phyloP scores from a whole-genome alignment of 2,888 invertebrate genomes.

The Epirrhoe tristata region DNA sequence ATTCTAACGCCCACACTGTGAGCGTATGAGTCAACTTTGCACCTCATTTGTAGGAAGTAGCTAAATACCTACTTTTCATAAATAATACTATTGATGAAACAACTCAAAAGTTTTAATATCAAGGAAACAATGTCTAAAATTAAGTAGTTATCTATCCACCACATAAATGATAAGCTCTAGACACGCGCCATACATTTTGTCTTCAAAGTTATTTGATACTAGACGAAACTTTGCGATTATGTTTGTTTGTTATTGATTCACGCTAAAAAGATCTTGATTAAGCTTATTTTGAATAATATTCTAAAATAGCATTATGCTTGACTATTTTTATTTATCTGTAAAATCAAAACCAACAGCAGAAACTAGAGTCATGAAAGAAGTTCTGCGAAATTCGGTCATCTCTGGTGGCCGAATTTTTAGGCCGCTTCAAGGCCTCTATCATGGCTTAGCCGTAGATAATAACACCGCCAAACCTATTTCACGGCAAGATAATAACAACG shows the following conservation, averaged over 20 bases:
- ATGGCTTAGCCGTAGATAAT: too few relatives aligned
- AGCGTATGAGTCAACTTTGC: constrained; percentile 28
- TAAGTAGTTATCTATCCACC: neutral
- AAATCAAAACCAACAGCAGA: too few relatives aligned
- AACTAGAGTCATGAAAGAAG: too few relatives aligned
- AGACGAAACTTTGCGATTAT: neutral
- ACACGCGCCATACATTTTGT: neutral
- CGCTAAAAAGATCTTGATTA: too few relatives aligned
- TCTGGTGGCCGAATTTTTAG: too few relatives aligned
- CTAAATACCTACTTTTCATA: neutral
- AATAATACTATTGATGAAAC: neutral
- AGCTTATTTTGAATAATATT: too few relatives aligned
- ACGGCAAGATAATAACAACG: too few relatives aligned
- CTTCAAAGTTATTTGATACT: neutral
- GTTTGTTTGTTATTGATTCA: neutral
- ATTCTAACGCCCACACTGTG: constrained; percentile 29
- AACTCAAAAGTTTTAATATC: neutral
- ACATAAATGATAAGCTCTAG: constrained; percentile 8
- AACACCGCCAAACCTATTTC: too few relatives aligned
- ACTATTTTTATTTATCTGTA: too few relatives aligned
- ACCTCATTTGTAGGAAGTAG: constrained; percentile 4
- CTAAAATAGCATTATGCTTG: too few relatives aligned
- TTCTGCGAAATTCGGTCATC: too few relatives aligned
- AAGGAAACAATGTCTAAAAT: neutral
- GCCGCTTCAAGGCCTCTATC: too few relatives aligned